phyloP scores from a whole-genome alignment of 2,797 vertebrate genomes.

The Ptychadena robeensis region DNA sequence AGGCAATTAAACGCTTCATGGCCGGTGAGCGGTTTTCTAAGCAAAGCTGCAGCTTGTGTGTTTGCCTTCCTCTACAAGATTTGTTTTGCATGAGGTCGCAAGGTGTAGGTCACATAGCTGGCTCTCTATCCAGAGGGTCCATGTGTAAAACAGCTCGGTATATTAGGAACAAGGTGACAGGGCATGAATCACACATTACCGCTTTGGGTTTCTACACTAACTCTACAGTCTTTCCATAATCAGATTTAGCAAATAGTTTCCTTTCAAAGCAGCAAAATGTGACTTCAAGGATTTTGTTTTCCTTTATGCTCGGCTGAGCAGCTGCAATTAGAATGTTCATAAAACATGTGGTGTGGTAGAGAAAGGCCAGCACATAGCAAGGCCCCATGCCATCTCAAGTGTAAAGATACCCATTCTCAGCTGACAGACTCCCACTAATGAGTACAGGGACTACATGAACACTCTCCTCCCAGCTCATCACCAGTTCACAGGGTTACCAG shows the following conservation, averaged over 20 bases:
- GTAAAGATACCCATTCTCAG: slow-evolving; percentile 32
- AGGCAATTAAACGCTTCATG: slow-evolving; percentile 39
- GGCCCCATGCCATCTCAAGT: slow-evolving; percentile 41
- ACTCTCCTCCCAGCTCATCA: slow-evolving; percentile 25
- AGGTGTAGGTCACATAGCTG: slow-evolving; percentile 46
- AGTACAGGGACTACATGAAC: slow-evolving; percentile 24
- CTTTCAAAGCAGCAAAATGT: slow-evolving; percentile 60
- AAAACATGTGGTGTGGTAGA: slow-evolving; percentile 22
- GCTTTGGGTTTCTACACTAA: slow-evolving; percentile 47
- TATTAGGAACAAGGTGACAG: slow-evolving; percentile 45
- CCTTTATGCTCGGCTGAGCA: slow-evolving; percentile 50
- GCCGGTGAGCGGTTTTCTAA: slow-evolving; percentile 31
- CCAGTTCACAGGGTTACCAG: slow-evolving; percentile 21
- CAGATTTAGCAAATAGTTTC: slow-evolving; percentile 58
- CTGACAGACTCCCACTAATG: slow-evolving; percentile 48
- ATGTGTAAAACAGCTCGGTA: slow-evolving; percentile 40
- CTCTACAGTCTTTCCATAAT: slow-evolving; percentile 52
- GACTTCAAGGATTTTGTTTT: slow-evolving; percentile 61
- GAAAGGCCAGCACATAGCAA: slow-evolving; percentile 29
- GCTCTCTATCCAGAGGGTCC: slow-evolving; percentile 8
- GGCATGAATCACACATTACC: slow-evolving; percentile 55
- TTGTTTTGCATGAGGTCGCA: slow-evolving; percentile 42
- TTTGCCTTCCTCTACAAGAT: slow-evolving; percentile 39
- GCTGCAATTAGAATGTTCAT: slow-evolving; percentile 42
- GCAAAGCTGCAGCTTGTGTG: slow-evolving; percentile 38